Evolutionary conservation across 1,140 invertebrate species (phyloP).

Genomic region (Oryzaephilus surinamensis): DNA sequence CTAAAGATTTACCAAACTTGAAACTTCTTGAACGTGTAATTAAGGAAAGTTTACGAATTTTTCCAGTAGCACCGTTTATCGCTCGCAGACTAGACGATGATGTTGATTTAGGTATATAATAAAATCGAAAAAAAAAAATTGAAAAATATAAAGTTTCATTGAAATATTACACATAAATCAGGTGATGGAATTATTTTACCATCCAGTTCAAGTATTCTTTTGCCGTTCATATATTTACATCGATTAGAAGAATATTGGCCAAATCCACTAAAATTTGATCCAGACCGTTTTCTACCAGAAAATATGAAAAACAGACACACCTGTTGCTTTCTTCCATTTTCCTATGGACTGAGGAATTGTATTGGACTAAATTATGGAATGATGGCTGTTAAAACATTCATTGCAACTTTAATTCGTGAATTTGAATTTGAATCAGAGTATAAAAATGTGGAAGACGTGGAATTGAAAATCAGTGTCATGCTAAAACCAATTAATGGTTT

Average conservation of each 20-base stretch:
- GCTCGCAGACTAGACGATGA: conserved; percentile 37
- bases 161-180: no score
- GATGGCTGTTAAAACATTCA: conserved; percentile 7
- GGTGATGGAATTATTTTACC: not conserved
- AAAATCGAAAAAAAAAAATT: no score
- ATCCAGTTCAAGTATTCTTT: not conserved
- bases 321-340: conserved; percentile 3
- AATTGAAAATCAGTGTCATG: no score
- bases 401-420: conserved; percentile 7
- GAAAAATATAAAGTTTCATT: no score
- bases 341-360: conserved; percentile 6
- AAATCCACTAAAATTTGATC: conserved; percentile 3
- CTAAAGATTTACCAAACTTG: conserved; percentile 45
- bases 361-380: conserved; percentile 6
- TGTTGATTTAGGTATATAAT: conserved; percentile 4
- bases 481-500: no score
- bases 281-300: conserved; percentile 6
- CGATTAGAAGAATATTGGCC: conserved; percentile 3
- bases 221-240: conserved; percentile 3
- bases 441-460: no score
- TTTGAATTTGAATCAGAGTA: conserved; percentile 7
- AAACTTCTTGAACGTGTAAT: conserved; percentile 50
- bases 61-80: conserved; percentile 48
- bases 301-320: conserved; percentile 1
- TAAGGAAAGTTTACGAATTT: conserved; percentile 49